phyloP scores from a whole-genome alignment of 2,797 vertebrate species.

The Momotus momota region DNA sequence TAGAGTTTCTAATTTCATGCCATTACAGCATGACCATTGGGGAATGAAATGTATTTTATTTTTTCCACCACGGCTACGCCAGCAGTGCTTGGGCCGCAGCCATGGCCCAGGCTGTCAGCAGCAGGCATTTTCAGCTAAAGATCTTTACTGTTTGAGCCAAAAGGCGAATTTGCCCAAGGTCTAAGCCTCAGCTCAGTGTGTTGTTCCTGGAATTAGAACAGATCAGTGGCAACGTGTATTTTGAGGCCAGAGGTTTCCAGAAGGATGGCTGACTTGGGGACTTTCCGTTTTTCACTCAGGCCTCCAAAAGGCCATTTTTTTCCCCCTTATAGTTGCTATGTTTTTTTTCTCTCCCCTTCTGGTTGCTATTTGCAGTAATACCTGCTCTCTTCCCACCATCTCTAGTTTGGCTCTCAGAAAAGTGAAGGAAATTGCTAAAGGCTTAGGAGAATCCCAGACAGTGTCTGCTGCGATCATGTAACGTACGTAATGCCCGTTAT shows the following conservation, averaged over 20 bases:
- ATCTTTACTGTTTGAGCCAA: conserved; percentile 55
- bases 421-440: neutral
- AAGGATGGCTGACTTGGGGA: neutral
- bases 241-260: conserved; percentile 26
- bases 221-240: conserved; percentile 20
- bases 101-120: conserved; percentile 42
- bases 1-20: conserved; percentile 82
- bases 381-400: neutral
- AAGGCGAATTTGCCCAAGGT: conserved; percentile 44
- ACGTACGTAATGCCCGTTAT: rapidly evolving
- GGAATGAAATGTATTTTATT: conserved; percentile 77
- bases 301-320: neutral
- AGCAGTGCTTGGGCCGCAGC: conserved; percentile 25
- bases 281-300: neutral
- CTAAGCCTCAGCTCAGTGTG: conserved; percentile 38
- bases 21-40: conserved; percentile 77
- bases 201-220: conserved; percentile 55
- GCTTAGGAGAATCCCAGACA: rapidly evolving
- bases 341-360: too few species aligned
- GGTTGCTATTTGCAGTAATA: neutral
- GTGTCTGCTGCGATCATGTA: neutral
- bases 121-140: conserved; percentile 52
- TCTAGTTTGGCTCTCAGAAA: neutral
- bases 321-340: too few species aligned
- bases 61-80: conserved; percentile 46